Percentiles rank a stretch among this genome's conserved stretches.
phyloP scores from a whole-genome alignment of 2,797 vertebrate genomes.

The Sciurus carolinensis region DNA sequence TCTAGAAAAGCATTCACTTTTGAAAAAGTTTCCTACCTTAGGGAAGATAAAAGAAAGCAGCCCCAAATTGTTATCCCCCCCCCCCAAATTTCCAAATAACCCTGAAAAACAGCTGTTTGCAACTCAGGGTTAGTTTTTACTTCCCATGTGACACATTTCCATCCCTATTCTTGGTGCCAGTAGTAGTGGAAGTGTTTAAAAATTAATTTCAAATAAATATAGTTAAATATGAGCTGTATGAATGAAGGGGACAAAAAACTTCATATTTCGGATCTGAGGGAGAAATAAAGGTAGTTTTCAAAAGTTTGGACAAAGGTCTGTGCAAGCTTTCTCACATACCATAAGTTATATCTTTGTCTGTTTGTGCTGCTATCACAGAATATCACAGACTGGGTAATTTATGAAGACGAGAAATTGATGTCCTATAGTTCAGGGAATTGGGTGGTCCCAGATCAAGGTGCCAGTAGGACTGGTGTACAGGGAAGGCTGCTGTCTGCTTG shows the following conservation, averaged over 20 bases:
- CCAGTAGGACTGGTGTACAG: background rate
- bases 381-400: background rate
- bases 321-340: background rate
- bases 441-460: background rate
- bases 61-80: background rate
- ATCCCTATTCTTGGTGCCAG: background rate
- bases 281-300: background rate
- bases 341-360: background rate
- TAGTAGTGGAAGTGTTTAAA: background rate
- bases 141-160: slow-evolving; percentile 11
- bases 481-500: background rate
- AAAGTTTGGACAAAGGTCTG: background rate
- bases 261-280: background rate
- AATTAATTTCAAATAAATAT: slow-evolving; percentile 13
- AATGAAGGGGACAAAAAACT: background rate
- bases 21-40: background rate
- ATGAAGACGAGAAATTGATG: background rate
- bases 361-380: background rate
- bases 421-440: background rate
- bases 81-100: background rate
- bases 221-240: background rate
- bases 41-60: background rate
- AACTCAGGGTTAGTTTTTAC: background rate
- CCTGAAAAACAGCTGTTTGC: background rate
- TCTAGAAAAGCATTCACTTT: background rate